These are phyloP conservation scores for Sylvilagus floridanus DNA, from an alignment of 2,797 vertebrate genomes.

Conservation along the genomic window DNA sequence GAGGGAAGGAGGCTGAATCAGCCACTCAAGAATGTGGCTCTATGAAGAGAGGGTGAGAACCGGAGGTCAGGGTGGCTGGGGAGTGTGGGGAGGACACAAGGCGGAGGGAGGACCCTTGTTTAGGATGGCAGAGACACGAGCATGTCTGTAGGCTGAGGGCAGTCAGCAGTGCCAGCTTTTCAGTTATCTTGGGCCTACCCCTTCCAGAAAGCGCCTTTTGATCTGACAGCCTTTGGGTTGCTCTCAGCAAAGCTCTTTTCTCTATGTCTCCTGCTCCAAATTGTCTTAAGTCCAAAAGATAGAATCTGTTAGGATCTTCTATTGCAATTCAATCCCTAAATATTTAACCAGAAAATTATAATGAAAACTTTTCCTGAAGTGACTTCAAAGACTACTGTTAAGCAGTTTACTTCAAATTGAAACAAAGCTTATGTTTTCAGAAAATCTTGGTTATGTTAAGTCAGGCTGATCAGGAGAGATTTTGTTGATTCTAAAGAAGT, in stretches of 20 bases:
- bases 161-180: not conserved
- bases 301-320: slow-evolving; percentile 70
- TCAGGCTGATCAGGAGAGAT: slow-evolving; percentile 63
- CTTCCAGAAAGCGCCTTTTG: not conserved
- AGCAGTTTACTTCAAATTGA: slow-evolving; percentile 73
- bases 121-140: not conserved
- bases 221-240: not conserved
- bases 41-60: not conserved
- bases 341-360: slow-evolving; percentile 78
- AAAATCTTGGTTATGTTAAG: slow-evolving; percentile 70
- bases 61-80: not conserved
- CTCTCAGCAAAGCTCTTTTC: not conserved
- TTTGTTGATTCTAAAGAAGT: slow-evolving; percentile 68
- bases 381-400: slow-evolving; percentile 76
- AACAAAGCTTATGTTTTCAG: slow-evolving; percentile 74
- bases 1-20: not conserved
- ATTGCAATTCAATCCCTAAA: slow-evolving; percentile 76
- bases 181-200: not conserved
- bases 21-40: not conserved
- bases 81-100: not conserved
- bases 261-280: slow-evolving; percentile 47
- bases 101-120: not conserved
- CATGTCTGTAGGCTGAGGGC: not conserved
- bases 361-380: slow-evolving; percentile 72
- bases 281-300: slow-evolving; percentile 73